Conservation (phyloP, 1,140 invertebrate genomes). For the Achroia grisella region DNA sequence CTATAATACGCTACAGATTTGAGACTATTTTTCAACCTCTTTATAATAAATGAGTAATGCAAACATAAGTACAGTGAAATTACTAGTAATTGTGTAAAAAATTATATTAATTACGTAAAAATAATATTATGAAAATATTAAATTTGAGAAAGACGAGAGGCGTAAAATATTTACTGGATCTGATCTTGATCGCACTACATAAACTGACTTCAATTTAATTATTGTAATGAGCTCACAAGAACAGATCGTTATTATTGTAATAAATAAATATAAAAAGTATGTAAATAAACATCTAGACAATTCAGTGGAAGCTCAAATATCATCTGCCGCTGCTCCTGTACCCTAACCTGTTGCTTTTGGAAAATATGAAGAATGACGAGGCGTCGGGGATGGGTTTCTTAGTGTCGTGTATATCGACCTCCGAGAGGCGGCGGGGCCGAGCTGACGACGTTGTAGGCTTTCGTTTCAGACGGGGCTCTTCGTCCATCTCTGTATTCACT, state of each 20-base stretch:
- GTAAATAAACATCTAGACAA: conserved; percentile 40
- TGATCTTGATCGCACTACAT: conserved; percentile 24
- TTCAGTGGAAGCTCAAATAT: conserved; percentile 22
- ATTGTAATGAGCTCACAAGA: conserved; percentile 23
- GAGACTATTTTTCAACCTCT: neutral
- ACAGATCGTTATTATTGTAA: conserved; percentile 16
- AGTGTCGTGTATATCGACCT: conserved; percentile 89
- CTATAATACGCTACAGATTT: conserved; percentile 3
- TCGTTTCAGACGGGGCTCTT: conserved; percentile 61
- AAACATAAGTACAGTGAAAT: conserved; percentile 28
- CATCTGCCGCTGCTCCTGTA: conserved; percentile 15
- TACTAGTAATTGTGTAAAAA: conserved; percentile 16
- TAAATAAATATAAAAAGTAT: conserved; percentile 27
- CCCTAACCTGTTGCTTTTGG: conserved; percentile 90
- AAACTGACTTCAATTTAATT: neutral
- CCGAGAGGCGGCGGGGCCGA: conserved; percentile 92
- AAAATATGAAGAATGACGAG: conserved; percentile 97
- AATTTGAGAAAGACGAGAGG: conserved; percentile 14
- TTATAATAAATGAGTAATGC: conserved; percentile 14
- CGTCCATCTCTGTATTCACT: conserved; percentile 65
- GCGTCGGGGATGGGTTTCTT: conserved; percentile 95
- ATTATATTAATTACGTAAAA: conserved; percentile 14
- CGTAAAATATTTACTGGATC: conserved; percentile 17
- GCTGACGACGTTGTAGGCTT: conserved; percentile 75
- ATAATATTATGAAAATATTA: conserved; percentile 14